A percentile compares a stretch with the other conserved stretches of the same genome.
phyloP scores from a whole-genome alignment of 2,113 vertebrate genomes.

The Mustelus asterias region DNA sequence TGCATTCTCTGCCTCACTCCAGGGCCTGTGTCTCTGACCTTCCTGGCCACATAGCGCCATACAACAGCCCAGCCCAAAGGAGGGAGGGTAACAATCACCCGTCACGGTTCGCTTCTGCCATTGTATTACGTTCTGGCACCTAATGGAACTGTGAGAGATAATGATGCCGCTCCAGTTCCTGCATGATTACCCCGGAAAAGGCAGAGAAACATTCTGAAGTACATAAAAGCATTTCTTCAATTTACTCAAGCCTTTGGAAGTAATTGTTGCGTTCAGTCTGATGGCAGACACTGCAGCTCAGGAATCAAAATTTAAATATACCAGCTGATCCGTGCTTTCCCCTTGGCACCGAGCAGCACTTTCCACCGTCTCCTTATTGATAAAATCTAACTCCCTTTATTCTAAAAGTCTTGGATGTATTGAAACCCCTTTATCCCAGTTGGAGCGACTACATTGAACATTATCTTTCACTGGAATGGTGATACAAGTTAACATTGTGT shows the following conservation, averaged over 20 bases:
- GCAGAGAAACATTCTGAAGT: neutral
- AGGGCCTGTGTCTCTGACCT: neutral
- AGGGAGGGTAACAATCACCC: neutral
- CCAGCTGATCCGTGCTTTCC: neutral
- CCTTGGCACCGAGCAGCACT: no score
- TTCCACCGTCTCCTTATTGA: neutral
- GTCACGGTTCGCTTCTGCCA: neutral
- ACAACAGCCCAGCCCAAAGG: neutral
- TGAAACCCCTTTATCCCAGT: neutral
- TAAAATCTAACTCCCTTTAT: neutral
- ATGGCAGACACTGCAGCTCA: neutral
- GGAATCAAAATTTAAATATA: neutral
- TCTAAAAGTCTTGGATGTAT: neutral
- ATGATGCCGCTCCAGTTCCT: neutral
- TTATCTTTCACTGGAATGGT: neutral
- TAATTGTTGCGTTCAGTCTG: neutral
- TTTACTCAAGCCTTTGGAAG: neutral
- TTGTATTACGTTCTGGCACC: neutral
- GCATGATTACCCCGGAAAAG: neutral
- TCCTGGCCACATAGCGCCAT: neutral
- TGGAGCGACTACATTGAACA: neutral
- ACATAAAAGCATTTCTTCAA: neutral
- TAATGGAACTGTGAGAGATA: neutral
- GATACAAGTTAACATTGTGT: neutral
- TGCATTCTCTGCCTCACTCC: neutral